phyloP scores from a whole-genome alignment of 2,888 invertebrate genomes.

The Cryptocheilus praepositus region DNA sequence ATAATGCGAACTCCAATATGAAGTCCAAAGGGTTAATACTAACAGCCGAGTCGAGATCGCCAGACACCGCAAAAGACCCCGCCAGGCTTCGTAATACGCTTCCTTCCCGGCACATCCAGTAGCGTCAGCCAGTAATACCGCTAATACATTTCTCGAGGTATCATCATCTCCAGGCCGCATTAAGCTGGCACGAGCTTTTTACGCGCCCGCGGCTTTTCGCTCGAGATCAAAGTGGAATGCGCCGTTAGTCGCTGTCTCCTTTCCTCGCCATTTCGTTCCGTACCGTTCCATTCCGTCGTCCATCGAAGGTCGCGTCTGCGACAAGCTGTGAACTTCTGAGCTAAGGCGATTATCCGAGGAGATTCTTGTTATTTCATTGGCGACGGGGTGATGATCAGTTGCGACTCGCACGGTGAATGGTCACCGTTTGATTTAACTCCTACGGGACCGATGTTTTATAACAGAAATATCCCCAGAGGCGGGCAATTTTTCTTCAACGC shows the following conservation, averaged over 20 bases:
- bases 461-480: too few relatives aligned
- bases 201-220: constrained; percentile 34
- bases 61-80: constrained; percentile 21
- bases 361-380: too few relatives aligned
- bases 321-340: too few relatives aligned
- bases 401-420: too few relatives aligned
- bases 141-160: constrained; percentile 41
- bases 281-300: neutral
- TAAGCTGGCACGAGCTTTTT: constrained; percentile 45
- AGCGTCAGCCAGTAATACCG: constrained; percentile 30
- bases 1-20: too few relatives aligned
- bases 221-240: constrained; percentile 50
- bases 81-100: neutral
- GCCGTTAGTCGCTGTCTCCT: neutral
- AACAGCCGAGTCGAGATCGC: constrained; percentile 1
- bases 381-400: too few relatives aligned
- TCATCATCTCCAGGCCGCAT: constrained; percentile 31
- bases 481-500: too few relatives aligned
- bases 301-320: neutral
- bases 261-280: neutral
- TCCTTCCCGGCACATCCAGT: neutral
- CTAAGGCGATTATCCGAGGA: too few relatives aligned
- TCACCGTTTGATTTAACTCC: too few relatives aligned
- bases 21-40: neutral
- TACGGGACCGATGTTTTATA: too few relatives aligned